These are phyloP conservation scores for Agrotis exclamationis DNA, from an alignment of 2,888 invertebrate genomes.

Conservation along the genomic window DNA sequence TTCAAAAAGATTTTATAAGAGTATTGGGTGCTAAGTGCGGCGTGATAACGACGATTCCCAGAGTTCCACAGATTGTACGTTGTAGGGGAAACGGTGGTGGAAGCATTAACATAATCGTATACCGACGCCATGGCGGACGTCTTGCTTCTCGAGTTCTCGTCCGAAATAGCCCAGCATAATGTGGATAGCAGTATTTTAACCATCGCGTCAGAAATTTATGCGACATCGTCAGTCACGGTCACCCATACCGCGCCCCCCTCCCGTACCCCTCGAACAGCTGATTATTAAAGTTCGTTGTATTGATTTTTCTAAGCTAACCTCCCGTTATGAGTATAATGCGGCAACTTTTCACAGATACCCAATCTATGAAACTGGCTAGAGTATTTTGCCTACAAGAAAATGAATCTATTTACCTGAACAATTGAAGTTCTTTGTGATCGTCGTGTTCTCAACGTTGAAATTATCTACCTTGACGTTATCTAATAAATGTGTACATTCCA, in stretches of 20 bases:
- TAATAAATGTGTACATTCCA: slow-evolving; percentile 94
- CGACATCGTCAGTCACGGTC: slow-evolving; percentile 85
- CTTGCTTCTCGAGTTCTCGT: slow-evolving; percentile 44
- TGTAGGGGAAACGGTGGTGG: slow-evolving; percentile 12
- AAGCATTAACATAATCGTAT: slow-evolving; percentile 30
- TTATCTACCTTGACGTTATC: slow-evolving; percentile 92
- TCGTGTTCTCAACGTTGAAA: slow-evolving; percentile 86
- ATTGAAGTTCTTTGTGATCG: slow-evolving; percentile 92
- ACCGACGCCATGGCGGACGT: slow-evolving; percentile 37
- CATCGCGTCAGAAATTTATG: slow-evolving; percentile 80
- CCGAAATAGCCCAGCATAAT: slow-evolving; percentile 67
- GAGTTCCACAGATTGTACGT: slow-evolving; percentile 3
- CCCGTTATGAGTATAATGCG: slow-evolving; percentile 70
- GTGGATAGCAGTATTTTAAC: slow-evolving; percentile 69
- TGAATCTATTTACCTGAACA: slow-evolving; percentile 91
- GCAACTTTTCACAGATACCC: slow-evolving; percentile 53
- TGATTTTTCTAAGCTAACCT: slow-evolving; percentile 89
- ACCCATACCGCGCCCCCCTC: slow-evolving; percentile 82
- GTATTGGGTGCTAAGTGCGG: slow-evolving; percentile 70
- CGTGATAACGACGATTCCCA: slow-evolving; percentile 56
- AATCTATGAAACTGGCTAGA: slow-evolving; percentile 50
- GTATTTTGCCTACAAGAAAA: slow-evolving; percentile 65
- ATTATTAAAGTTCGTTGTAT: slow-evolving; percentile 89
- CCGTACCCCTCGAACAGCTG: slow-evolving; percentile 88
- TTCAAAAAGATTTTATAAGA: slow-evolving; percentile 58